Base-by-base conservation (phyloP, 1,140 invertebrate species). In the Aphidius ervi region DNA sequence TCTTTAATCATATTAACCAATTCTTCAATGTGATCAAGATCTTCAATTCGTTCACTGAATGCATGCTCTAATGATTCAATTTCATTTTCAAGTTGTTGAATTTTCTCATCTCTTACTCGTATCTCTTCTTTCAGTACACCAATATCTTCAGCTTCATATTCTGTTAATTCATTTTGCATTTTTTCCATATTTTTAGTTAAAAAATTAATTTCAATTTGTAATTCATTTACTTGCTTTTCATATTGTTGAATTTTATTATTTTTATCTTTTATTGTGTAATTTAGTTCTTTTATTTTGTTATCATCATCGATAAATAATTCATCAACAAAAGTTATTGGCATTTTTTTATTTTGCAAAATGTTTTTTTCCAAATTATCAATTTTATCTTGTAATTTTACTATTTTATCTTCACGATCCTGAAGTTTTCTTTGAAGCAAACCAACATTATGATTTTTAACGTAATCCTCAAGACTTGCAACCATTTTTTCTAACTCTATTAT, bases 401-500 rank as follows among this genome's bases (percentile, higher is more conserved):
- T 65, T 50, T 67, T 71, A 46, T 73, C 73, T 47, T 77, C 75
- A 0, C 74, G 68, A 58, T 78, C 74, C 16, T 73, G 68, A 5
- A 77, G 49, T 48, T 76, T 75, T 16, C 70, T 71, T 54, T 74
- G 74, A 6, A 78, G 55, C 0, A 71, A 68, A 41, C 77, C 73
- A 5, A 78, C 68, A 31, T 78, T 70, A 9, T 77, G 73, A 31
- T 74, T 57, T 5, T 70, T 76, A 8, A 78, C 75, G 20, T 78
- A 77, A 5, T 77, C 63, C 37, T 78, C 76, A 37, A 78, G 43
- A 54, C 69, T 68, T 3, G 72, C 76, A 4, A 78, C 74, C 74
- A 74, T 78, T 9, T 75, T 67, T 40, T 78, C 75, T 16, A 78
- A 56, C 50, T 76, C 73, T 40, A 75, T 63, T 9, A 78, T 70